A percentile compares a stretch with the other conserved stretches of the same genome.
These are phyloP conservation scores for Pseudanteris insignis DNA, from an alignment of 2,888 invertebrate genomes.

Conservation along the genomic window DNA sequence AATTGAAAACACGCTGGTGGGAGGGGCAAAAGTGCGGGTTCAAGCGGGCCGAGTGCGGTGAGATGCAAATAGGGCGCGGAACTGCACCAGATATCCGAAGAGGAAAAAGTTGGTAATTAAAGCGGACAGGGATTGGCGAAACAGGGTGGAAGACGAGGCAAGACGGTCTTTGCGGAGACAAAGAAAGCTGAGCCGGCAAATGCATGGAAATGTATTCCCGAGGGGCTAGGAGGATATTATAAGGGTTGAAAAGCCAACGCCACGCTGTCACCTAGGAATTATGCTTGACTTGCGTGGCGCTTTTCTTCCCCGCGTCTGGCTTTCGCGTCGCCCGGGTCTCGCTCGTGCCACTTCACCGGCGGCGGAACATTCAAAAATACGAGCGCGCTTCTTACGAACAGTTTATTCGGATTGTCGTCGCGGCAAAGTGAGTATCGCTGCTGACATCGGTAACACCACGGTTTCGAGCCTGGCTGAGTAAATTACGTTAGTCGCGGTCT, in stretches of 20 bases:
- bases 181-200: constrained; percentile 55
- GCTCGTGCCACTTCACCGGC: constrained; percentile 1
- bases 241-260: constrained; percentile 64
- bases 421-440: constrained; percentile 39
- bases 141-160: constrained; percentile 44
- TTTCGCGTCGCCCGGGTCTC: not conserved
- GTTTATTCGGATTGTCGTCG: constrained; percentile 56
- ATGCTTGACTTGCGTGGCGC: constrained; percentile 53
- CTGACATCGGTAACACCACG: constrained; percentile 43
- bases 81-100: constrained; percentile 55
- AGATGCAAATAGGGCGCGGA: constrained; percentile 51
- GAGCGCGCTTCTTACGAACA: constrained; percentile 45
- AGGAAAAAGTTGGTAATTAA: constrained; percentile 64
- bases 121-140: constrained; percentile 47
- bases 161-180: constrained; percentile 38
- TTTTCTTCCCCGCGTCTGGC: constrained; percentile 1
- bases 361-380: constrained; percentile 15
- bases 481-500: constrained; percentile 49
- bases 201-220: constrained; percentile 66
- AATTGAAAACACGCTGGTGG: not conserved
- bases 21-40: not conserved
- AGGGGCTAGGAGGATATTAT: constrained; percentile 60
- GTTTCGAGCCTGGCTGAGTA: constrained; percentile 40
- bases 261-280: constrained; percentile 63
- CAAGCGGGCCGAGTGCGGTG: constrained; percentile 25